A percentile compares a stretch with the other conserved stretches of the same genome.
phyloP scores from a whole-genome alignment of 2,888 invertebrate genomes.

The Ceriagrion tenellum region DNA sequence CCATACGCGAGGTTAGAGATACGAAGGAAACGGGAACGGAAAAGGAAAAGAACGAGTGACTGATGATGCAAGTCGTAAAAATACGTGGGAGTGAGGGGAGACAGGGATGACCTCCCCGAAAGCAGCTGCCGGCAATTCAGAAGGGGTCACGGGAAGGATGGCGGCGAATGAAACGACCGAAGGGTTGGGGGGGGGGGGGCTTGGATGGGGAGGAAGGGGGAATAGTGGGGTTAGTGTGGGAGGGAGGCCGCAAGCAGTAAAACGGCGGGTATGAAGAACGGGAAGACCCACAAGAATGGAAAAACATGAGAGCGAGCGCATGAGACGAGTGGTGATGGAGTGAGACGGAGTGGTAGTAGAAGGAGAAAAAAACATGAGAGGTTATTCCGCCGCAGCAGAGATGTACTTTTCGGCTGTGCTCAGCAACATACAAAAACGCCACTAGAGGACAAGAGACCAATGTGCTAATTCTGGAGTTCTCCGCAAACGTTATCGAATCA shows the following conservation, averaged over 20 bases:
- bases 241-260: neutral
- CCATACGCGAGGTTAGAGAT: neutral
- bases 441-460: too few relatives aligned
- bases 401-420: too few relatives aligned
- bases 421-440: too few relatives aligned
- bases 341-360: neutral
- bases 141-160: neutral
- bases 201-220: too few relatives aligned
- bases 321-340: neutral
- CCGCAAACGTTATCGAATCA: too few relatives aligned
- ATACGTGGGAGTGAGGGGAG: neutral
- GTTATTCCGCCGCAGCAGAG: neutral
- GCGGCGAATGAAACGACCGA: neutral
- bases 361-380: neutral
- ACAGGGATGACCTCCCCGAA: conserved; percentile 43
- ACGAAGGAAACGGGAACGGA: neutral
- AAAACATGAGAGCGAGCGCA: conserved; percentile 16
- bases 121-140: conserved; percentile 48
- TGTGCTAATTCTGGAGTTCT: too few relatives aligned
- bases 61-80: conserved; percentile 54
- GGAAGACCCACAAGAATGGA: conserved; percentile 36
- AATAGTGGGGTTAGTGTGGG: neutral
- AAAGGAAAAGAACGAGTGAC: conserved; percentile 8
- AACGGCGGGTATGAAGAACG: conserved; percentile 13
- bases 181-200: neutral